phyloP scores from a whole-genome alignment of 1,140 invertebrate species.

The Lordiphosa collinella region DNA sequence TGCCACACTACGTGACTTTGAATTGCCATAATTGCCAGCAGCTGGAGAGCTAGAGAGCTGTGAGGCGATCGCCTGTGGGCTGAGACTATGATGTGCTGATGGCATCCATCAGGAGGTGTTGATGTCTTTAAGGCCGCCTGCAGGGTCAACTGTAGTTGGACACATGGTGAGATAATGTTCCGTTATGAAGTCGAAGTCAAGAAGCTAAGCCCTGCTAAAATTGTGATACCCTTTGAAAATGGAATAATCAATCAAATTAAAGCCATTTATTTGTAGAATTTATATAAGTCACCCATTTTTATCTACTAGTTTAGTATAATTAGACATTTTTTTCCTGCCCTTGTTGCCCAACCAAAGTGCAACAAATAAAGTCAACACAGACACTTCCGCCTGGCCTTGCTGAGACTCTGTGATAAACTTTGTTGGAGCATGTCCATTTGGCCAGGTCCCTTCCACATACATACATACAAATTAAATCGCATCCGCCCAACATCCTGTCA shows the following conservation, averaged over 20 bases:
- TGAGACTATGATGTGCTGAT: conserved; percentile 49
- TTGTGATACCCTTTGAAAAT: no score
- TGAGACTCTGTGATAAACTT: conserved; percentile 31
- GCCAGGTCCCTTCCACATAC: conserved; percentile 16
- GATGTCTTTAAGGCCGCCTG: conserved; percentile 34
- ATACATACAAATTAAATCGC: conserved; percentile 60
- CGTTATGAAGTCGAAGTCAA: conserved; percentile 45
- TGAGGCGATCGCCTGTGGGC: background rate
- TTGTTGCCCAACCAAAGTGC: conserved; percentile 17
- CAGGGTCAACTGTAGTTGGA: conserved; percentile 15
- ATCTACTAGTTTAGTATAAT: conserved; percentile 40
- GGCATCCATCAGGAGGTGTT: conserved; percentile 61
- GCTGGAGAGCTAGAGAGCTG: background rate
- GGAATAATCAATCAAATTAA: no score
- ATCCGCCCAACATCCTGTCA: conserved; percentile 67
- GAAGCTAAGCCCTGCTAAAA: background rate
- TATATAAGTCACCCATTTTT: background rate
- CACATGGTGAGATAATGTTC: conserved; percentile 28
- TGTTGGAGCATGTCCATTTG: conserved; percentile 28
- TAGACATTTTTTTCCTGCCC: conserved; percentile 53
- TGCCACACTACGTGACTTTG: conserved; percentile 55
- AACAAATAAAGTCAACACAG: conserved; percentile 54
- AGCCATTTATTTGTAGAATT: no score
- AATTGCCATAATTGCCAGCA: conserved; percentile 60
- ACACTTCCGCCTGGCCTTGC: conserved; percentile 26